phyloP scores from a whole-genome alignment of 53 echinoderm and acorn worm species.

The Paelopatides confundens region DNA sequence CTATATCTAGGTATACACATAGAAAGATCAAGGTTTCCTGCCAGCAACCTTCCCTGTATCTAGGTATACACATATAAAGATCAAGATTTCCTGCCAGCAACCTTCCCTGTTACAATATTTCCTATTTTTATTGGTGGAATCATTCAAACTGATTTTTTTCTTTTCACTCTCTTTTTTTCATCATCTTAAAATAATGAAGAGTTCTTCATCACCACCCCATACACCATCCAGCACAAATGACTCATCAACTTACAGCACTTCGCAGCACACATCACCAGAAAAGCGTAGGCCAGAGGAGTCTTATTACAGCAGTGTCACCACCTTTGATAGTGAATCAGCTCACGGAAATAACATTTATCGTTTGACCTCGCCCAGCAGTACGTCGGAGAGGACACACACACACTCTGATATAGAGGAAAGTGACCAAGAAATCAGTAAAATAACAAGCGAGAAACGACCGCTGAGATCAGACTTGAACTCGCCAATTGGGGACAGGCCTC shows the following conservation, averaged over 20 bases:
- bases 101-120: background rate
- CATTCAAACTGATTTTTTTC: background rate
- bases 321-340: conserved; percentile 81
- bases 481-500: conserved; percentile 82
- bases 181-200: background rate
- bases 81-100: background rate
- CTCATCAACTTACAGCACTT: conserved; percentile 87
- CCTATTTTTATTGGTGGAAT: background rate
- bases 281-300: conserved; percentile 84
- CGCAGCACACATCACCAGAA: conserved; percentile 90
- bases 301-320: conserved; percentile 94
- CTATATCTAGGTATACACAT: too few species aligned
- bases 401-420: conserved; percentile 73
- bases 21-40: too few species aligned
- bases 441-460: conserved; percentile 2
- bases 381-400: conserved; percentile 63
- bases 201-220: conserved; percentile 61
- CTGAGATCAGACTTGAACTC: conserved; percentile 60
- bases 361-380: conserved; percentile 21
- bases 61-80: too few species aligned
- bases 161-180: background rate
- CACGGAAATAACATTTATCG: conserved; percentile 19
- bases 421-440: conserved; percentile 9
- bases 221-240: conserved; percentile 84
- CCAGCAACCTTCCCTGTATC: too few species aligned